Percentiles rank a stretch among this genome's conserved stretches.
These are phyloP conservation scores for Diadromus collaris DNA, from an alignment of 2,888 invertebrate genomes.

Conservation along the genomic window DNA sequence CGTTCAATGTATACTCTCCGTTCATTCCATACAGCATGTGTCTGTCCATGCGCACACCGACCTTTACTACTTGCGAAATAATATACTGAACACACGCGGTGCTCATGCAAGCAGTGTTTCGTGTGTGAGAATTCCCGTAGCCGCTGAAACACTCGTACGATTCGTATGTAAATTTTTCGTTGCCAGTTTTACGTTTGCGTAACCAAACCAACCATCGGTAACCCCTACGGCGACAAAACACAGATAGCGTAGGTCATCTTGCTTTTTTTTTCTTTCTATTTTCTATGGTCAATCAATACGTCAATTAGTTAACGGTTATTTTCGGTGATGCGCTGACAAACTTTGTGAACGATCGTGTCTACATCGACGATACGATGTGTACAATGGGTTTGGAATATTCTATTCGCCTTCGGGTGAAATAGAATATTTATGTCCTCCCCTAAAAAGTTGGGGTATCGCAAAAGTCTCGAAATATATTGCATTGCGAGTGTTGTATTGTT, in stretches of 20 bases:
- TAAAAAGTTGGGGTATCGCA: no score
- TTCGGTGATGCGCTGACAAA: constrained; percentile 26
- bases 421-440: background rate
- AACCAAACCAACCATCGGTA: constrained; percentile 36
- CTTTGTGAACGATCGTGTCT: background rate
- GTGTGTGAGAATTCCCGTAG: constrained; percentile 24
- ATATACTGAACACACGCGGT: background rate
- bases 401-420: background rate
- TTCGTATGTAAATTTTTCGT: constrained; percentile 54
- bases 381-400: background rate
- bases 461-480: no score
- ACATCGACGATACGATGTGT: no score
- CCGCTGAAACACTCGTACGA: constrained; percentile 29
- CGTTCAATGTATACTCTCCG: constrained; percentile 3
- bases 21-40: constrained; percentile 1
- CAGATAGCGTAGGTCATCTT: constrained; percentile 34
- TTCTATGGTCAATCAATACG: background rate
- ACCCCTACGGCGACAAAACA: constrained; percentile 36
- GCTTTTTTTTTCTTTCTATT: constrained; percentile 28
- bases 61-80: constrained; percentile 34
- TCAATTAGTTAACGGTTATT: constrained; percentile 2
- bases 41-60: constrained; percentile 48
- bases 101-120: constrained; percentile 13
- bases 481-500: no score
- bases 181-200: constrained; percentile 49